Percentiles rank a stretch among this genome's conserved stretches.
These are phyloP conservation scores for Spodoptera litura DNA, from an alignment of 1,140 invertebrate genomes.

Conservation along the genomic window DNA sequence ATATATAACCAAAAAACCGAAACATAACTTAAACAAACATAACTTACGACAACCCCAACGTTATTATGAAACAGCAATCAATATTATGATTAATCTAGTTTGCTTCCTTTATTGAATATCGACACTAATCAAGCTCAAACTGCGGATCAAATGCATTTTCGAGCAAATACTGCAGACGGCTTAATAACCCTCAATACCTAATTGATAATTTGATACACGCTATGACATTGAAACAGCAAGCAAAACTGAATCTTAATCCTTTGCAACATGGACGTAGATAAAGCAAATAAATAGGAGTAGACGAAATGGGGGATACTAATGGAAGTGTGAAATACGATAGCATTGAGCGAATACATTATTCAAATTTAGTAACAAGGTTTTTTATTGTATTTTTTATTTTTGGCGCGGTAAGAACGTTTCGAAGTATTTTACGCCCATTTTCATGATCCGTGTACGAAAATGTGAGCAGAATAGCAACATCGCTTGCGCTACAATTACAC, in stretches of 20 bases:
- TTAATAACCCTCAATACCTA: conserved; percentile 51
- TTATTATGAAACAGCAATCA: background rate
- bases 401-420: conserved; percentile 53
- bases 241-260: conserved; percentile 47
- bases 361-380: conserved; percentile 70
- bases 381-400: conserved; percentile 63
- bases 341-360: conserved; percentile 72
- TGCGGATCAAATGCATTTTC: conserved; percentile 53
- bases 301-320: conserved; percentile 65
- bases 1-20: too few species aligned
- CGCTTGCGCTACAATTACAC: background rate
- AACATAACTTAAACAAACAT: too few species aligned
- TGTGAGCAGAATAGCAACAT: background rate
- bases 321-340: conserved; percentile 75
- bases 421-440: conserved; percentile 48
- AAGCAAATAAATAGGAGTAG: conserved; percentile 48
- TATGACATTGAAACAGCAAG: conserved; percentile 19
- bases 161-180: conserved; percentile 47
- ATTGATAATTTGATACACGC: conserved; percentile 56
- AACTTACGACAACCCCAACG: too few species aligned
- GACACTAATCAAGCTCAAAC: conserved; percentile 45
- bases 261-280: conserved; percentile 25
- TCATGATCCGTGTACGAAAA: background rate
- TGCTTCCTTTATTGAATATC: conserved; percentile 34
- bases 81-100: conserved; percentile 52